Percentiles rank a stretch among this genome's conserved stretches.
Conservation (phyloP, 2,113 vertebrate species). For the Zosterops borbonicus region DNA sequence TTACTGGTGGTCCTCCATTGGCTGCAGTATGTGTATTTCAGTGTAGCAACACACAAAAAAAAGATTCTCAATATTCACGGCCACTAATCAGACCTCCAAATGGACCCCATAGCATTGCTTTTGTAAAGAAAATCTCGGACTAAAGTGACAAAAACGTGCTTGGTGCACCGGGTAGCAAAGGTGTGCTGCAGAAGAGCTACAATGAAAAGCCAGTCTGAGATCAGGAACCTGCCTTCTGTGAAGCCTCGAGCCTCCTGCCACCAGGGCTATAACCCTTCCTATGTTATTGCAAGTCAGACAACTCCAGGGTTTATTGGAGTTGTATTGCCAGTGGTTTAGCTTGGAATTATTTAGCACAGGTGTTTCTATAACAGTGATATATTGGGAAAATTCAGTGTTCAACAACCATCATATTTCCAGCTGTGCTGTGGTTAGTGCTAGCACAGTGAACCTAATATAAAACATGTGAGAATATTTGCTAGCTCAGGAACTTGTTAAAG, state of each 20-base stretch:
- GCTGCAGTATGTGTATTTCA: not conserved
- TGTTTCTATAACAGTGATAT: conserved; percentile 65
- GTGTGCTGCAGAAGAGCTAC: not conserved
- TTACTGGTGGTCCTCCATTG: not conserved
- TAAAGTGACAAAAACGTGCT: not conserved
- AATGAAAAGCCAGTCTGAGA: not conserved
- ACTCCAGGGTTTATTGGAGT: conserved; percentile 24
- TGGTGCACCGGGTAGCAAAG: not conserved
- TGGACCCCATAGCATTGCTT: not conserved
- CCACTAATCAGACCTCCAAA: not conserved
- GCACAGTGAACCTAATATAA: conserved; percentile 46
- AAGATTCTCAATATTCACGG: not conserved
- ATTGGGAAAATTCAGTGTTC: conserved; percentile 58
- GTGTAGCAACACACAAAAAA: not conserved
- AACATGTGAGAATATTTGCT: conserved; percentile 63
- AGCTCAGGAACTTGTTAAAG: conserved; percentile 58
- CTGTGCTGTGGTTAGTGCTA: conserved; percentile 57
- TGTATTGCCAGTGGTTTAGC: conserved; percentile 34
- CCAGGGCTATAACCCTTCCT: not conserved
- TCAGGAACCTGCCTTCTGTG: not conserved
- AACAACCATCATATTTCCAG: conserved; percentile 62
- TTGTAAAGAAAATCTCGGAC: not conserved
- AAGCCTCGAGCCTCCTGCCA: not conserved
- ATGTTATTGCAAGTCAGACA: conserved; percentile 40
- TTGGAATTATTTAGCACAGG: conserved; percentile 59